Evolutionary conservation across 2,888 invertebrate species (phyloP), one percentile per base, ranked within the genome.

Genomic region (Pediacus dermestoides): DNA sequence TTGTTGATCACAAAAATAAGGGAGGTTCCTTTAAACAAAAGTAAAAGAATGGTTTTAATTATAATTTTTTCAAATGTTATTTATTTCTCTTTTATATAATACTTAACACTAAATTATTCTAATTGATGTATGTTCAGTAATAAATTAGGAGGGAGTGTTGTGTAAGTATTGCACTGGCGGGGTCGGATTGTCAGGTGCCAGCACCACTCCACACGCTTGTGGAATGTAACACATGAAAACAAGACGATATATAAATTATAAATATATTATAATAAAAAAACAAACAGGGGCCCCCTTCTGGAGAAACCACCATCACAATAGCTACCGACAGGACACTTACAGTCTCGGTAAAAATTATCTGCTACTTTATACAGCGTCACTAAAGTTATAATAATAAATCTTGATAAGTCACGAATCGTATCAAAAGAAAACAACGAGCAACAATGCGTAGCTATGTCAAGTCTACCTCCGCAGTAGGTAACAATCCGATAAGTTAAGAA

Each of bases 401-500:
- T 28, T 30, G 28, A 13, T 28, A 54, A 48, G 46, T 51, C 43
- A 46, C 48, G 48, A 42, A 44, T 36, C 39, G 22, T 48, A 44
- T 42, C 47, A 47, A 53, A 34, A 39, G 21, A 38, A 38, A 50
- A 44, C 42, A 52, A 57, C 55, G 59, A 64, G 60, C 60, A 64
- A 64, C 58, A 61, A 55, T 60, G 61, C 63, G 61, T 48, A 64
- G 63, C 64, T 62, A 63, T 61, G 64, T 60, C 57, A 57, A 55
- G 57, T 57, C 50, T 51, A 42, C 52, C 45, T 48, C 43, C 41
- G 51, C 50, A 50, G 48, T 60, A 65, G 67, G 68, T 68, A 69
- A 70, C 68, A 68, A 67, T 69, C 68, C 67, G 61, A 15, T 66
- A 66, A 64, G 64, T 65, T 65, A 66, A 63, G 58, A 71, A 74